These are phyloP conservation scores for Athalia rosae DNA, from an alignment of 2,888 invertebrate genomes.

Conservation along the genomic window DNA sequence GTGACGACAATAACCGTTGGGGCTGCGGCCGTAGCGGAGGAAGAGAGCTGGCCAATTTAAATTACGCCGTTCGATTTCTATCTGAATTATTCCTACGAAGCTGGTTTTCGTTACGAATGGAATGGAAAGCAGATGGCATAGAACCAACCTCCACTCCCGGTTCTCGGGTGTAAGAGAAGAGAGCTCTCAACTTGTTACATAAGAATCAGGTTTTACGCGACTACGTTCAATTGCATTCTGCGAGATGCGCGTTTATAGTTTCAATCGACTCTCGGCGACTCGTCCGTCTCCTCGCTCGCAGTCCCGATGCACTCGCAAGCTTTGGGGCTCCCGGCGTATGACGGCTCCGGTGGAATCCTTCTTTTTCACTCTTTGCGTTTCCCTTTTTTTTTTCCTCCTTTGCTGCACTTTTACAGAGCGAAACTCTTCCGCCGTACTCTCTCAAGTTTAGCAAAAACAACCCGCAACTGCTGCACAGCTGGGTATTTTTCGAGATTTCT, in stretches of 20 bases:
- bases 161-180: not conserved
- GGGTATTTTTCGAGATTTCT: not conserved
- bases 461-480: not conserved
- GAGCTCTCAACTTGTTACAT: slow-evolving; percentile 26
- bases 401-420: not conserved
- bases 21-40: not conserved
- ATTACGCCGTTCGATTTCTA: slow-evolving; percentile 39
- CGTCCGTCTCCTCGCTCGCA: not conserved
- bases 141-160: not conserved
- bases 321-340: too few species aligned
- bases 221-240: slow-evolving; percentile 26
- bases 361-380: not conserved
- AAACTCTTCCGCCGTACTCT: too few species aligned
- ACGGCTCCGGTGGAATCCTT: slow-evolving; percentile 2
- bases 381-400: not conserved
- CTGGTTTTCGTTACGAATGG: slow-evolving; percentile 9
- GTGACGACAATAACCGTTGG: not conserved
- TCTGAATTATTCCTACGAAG: slow-evolving; percentile 13
- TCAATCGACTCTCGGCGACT: slow-evolving; percentile 13
- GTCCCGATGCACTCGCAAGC: too few species aligned
- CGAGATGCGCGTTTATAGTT: slow-evolving; percentile 24
- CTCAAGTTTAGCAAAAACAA: not conserved
- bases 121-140: slow-evolving; percentile 37
- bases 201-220: slow-evolving; percentile 40
- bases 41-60: slow-evolving; percentile 18